Conservation (phyloP, 2,113 vertebrate species). For the Thunnus thynnus region DNA sequence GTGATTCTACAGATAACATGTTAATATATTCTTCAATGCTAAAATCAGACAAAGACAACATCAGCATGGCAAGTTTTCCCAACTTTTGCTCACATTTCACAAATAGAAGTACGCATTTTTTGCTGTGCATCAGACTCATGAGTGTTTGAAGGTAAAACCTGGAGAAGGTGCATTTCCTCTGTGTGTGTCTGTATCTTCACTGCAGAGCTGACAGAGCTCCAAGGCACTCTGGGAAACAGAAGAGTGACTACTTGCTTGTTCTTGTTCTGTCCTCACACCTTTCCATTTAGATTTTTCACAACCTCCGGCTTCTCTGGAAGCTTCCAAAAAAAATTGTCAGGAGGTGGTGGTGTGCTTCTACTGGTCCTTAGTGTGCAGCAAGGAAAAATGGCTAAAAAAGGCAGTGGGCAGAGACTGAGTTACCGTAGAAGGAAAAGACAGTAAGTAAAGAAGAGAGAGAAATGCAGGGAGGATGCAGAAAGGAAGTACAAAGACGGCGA, state of each 20-base stretch:
- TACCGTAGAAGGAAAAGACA: background rate
- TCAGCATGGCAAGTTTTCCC: too few species aligned
- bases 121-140: background rate
- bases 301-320: background rate
- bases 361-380: background rate
- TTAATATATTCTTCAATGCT: too few species aligned
- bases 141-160: constrained; percentile 14
- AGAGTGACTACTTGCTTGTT: background rate
- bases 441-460: background rate
- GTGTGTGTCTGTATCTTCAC: background rate
- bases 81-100: background rate
- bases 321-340: background rate
- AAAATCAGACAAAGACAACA: too few species aligned
- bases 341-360: too few species aligned
- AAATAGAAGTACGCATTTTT: background rate
- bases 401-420: background rate
- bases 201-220: background rate
- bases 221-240: background rate
- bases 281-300: background rate
- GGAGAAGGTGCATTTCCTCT: background rate
- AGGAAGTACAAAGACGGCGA: background rate
- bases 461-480: background rate
- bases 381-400: background rate
- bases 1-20: too few species aligned
- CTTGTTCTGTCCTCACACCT: constrained; percentile 15